Evolutionary conservation across 30 jellyfish, hydroid and myxozoan species (phyloP), one percentile per base, ranked within the genome.

Genomic region (Turritopsis rubra): DNA sequence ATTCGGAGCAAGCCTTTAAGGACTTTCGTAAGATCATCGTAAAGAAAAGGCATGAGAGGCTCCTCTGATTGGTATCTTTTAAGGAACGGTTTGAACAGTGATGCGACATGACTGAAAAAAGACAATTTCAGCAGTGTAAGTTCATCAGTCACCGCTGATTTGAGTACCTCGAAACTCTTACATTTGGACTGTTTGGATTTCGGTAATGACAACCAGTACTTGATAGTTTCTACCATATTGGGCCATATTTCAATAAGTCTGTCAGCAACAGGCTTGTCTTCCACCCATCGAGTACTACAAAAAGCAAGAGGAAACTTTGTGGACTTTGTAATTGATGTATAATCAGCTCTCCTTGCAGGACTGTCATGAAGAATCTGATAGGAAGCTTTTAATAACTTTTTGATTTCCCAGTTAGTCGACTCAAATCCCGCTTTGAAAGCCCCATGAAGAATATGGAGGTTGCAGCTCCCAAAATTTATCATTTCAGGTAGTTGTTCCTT

Each of bases 291-390:
- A 41, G 85, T 78, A 13, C 25, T 83, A 52, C 85, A 78, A 83
- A 78, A 78, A 4, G 27, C 13, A 3, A 78, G 24, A 21, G 85
- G 85, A 21, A 19, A 78, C 8, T 78, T 28, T 5, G 85, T 78
- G 28, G 83, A 78, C n/a, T 83, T 83, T 5, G 85, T 78, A 22
- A 78, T 16, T 5, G 9, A 8, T 4, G 7, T 19, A n/a, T 1
- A 78, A 28, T 78, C 85, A 29, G 28, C 79, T 4, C 79, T 83
- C n/a, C 85, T 78, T 20, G 85, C 85, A 20, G 85, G 85, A 1
- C 83, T 1, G 27, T 78, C 85, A 13, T 29, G 8, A 4, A 78
- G 29, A 1, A 78, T 7, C 80, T 21, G 3, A 52, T 19, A 29
- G 24, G 85, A 29, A 7, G 52, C 77, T 52, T 78, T 78, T 8